Percentiles rank a stretch among this genome's conserved stretches.
Conservation (phyloP, 2,888 invertebrate species). For the Leptinotarsa haldemani region DNA sequence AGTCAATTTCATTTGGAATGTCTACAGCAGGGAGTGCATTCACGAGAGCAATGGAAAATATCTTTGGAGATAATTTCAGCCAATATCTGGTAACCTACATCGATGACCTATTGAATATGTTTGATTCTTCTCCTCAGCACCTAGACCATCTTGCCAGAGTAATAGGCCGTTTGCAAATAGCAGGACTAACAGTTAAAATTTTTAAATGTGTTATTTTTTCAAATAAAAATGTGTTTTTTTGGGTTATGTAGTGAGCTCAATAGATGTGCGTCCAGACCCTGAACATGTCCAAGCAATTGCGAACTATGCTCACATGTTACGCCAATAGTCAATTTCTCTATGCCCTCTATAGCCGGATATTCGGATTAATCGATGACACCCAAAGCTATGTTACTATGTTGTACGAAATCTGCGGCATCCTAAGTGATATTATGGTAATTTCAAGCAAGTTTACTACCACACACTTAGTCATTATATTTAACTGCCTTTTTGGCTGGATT, state of each 20-base stretch:
- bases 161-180: not conserved
- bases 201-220: not conserved
- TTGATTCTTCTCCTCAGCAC: not conserved
- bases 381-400: conserved; percentile 41
- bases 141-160: not conserved
- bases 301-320: not conserved
- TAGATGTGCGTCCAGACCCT: too few species aligned
- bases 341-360: not conserved
- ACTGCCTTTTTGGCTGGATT: conserved; percentile 20
- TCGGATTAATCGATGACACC: conserved; percentile 39
- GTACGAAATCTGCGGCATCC: conserved; percentile 42
- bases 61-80: too few species aligned
- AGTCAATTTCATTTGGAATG: not conserved
- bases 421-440: conserved; percentile 45
- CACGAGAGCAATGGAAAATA: too few species aligned
- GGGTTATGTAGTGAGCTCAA: too few species aligned
- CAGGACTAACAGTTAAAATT: not conserved
- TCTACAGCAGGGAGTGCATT: too few species aligned
- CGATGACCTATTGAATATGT: not conserved
- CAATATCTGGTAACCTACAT: not conserved
- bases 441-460: conserved; percentile 35
- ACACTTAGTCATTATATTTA: conserved; percentile 38
- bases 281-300: too few species aligned
- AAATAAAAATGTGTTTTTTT: too few species aligned
- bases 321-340: conserved; percentile 12